Conservation (phyloP, 2,113 vertebrate species). For the Gobius niger region DNA sequence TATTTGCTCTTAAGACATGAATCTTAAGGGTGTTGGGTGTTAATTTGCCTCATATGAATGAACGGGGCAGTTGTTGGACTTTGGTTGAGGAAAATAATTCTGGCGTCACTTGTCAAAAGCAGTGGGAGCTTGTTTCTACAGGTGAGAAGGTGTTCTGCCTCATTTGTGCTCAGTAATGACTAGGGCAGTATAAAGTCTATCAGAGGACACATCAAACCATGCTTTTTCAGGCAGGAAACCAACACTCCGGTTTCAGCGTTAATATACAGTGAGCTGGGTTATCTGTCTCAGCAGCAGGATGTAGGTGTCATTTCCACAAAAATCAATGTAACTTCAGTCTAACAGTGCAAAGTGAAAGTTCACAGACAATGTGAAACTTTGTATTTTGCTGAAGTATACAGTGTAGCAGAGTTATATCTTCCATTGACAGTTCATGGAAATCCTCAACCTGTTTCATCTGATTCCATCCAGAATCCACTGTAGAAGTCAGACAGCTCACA, state of each 20-base stretch:
- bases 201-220: conserved; percentile 30
- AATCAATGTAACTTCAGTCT: background rate
- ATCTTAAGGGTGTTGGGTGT: background rate
- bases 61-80: background rate
- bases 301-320: conserved; percentile 5
- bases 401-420: too few relatives aligned
- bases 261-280: conserved; percentile 38
- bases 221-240: conserved; percentile 47
- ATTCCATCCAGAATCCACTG: background rate
- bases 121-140: conserved; percentile 43
- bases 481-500: background rate
- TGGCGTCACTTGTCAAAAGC: conserved; percentile 45
- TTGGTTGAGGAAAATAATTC: conserved; percentile 32
- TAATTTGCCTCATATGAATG: background rate
- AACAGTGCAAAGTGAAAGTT: background rate
- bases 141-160: conserved; percentile 65
- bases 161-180: conserved; percentile 61
- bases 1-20: background rate
- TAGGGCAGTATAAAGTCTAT: conserved; percentile 47
- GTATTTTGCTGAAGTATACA: background rate
- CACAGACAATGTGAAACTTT: conserved; percentile 25
- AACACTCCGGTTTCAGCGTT: conserved; percentile 56
- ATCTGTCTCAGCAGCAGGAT: conserved; percentile 9
- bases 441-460: background rate
- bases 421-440: too few relatives aligned